Base-by-base conservation (phyloP, 2,888 invertebrate species). In the Apodemia zela region DNA sequence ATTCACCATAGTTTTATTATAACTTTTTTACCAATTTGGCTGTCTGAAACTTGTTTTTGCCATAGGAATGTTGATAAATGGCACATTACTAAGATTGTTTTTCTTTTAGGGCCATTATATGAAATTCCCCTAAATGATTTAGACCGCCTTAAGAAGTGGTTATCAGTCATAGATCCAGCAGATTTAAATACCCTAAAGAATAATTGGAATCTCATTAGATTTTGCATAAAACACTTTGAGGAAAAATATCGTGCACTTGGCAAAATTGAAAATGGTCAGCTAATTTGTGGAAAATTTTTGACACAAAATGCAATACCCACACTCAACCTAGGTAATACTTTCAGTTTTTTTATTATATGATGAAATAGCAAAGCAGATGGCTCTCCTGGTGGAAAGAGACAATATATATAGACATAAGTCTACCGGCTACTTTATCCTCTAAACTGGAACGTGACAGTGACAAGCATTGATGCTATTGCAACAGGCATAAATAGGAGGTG, bases 211-310 rank as follows among this genome's bases (percentile, higher is more conserved):
- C 6, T 6, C 45, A n/a, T 45, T 7, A 45, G 45, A 45, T 45
- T 45, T 45, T 45, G 45, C 45, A 45, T 45, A 5, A 13, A n/a
- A 45, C 45, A 45, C n/a, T 45, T 45, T n/a, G 45, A 45, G 2
- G n/a, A n/a, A 45, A 45, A 45, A 45, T 45, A 45, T 7, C 45
- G n/a, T 45, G 45, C 45, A 45, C n/a, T 45, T 45, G 45, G 45
- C 45, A 45, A n/a, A n/a, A 45, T 45, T 45, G 45, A 45, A 45
- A 45, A 45, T 45, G n/a, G 45, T n/a, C 45, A n/a, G 7, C n/a
- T 45, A 15, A 45, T 45, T n/a, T 45, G 45, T 45, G 45, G 45
- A 6, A 45, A 45, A n/a, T 45, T 45, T n/a, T 45, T 45, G 45
- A 45, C 45, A 45, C 45, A 45, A 45, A 45, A 45, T 45, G 45